These are phyloP conservation scores for Chironomus tentans DNA, from an alignment of 2,888 invertebrate genomes.

Conservation along the genomic window DNA sequence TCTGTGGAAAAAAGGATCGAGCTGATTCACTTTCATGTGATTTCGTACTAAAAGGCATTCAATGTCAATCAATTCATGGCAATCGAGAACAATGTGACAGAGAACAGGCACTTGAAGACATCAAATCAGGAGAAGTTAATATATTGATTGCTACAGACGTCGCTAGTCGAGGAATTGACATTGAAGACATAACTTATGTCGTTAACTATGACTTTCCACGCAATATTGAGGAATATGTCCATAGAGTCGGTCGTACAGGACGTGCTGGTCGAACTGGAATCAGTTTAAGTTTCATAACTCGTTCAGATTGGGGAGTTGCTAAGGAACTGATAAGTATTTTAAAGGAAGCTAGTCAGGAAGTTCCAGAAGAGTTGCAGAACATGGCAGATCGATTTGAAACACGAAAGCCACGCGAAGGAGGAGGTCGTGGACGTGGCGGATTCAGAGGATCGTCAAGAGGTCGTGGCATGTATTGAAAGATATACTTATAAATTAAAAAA, in stretches of 20 bases:
- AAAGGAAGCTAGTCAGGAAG: constrained; percentile 75
- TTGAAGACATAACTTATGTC: constrained; percentile 80
- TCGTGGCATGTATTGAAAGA: background rate
- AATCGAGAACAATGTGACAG: constrained; percentile 73
- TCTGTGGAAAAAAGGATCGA: constrained; percentile 76
- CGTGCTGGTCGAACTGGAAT: constrained; percentile 79
- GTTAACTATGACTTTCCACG: constrained; percentile 89
- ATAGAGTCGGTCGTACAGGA: constrained; percentile 82
- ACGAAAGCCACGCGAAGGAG: background rate
- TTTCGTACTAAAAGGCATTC: constrained; percentile 56
- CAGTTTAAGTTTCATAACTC: constrained; percentile 72
- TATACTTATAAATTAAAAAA: background rate
- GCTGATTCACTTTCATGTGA: constrained; percentile 80
- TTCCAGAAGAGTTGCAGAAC: constrained; percentile 61
- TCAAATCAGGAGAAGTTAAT: constrained; percentile 65
- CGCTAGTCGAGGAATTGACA: constrained; percentile 88
- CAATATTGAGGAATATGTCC: constrained; percentile 93
- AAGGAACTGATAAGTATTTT: constrained; percentile 73
- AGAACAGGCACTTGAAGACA: constrained; percentile 74
- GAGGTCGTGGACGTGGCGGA: background rate
- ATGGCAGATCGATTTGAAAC: constrained; percentile 60
- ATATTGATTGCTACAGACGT: constrained; percentile 92
- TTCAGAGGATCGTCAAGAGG: background rate
- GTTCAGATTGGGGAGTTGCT: constrained; percentile 75
- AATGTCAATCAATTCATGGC: constrained; percentile 78